Percentiles rank a stretch among this genome's conserved stretches.
Evolutionary conservation across 2,113 vertebrate species (phyloP).

Genomic region (Tragelaphus imberbis): DNA sequence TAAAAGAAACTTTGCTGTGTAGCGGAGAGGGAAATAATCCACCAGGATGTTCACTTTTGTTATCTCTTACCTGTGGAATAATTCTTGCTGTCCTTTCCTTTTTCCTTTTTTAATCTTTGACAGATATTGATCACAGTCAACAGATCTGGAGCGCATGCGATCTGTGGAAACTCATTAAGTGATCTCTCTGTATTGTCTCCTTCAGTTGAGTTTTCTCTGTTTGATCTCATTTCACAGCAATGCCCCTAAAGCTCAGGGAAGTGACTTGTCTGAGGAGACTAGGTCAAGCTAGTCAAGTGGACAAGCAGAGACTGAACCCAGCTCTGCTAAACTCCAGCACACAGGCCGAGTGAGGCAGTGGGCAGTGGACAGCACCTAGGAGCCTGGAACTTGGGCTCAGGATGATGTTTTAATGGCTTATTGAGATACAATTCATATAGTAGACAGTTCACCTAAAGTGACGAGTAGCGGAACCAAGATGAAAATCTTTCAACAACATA

Average conservation of each 20-base stretch:
- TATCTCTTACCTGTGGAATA: neutral
- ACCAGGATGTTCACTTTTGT: neutral
- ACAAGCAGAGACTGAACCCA: neutral
- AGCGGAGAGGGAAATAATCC: neutral
- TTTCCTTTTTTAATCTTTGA: neutral
- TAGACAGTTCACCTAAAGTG: neutral
- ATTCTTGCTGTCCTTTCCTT: neutral
- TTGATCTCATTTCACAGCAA: neutral
- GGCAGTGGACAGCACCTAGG: no score
- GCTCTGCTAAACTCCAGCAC: neutral
- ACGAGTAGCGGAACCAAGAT: neutral
- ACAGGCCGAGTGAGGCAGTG: neutral
- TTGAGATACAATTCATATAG: neutral
- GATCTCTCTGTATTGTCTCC: neutral
- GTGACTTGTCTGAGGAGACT: neutral
- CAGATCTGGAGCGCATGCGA: fast-evolving
- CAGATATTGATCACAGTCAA: neutral
- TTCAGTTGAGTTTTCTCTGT: neutral
- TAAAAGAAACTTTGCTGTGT: neutral
- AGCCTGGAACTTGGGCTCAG: neutral
- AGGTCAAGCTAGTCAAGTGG: neutral
- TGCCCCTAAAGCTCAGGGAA: neutral
- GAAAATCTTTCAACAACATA: neutral
- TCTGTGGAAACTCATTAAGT: fast-evolving
- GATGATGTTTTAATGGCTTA: neutral